These are phyloP conservation scores for Malurus elegans DNA, from an alignment of 2,113 vertebrate genomes.

Conservation along the genomic window DNA sequence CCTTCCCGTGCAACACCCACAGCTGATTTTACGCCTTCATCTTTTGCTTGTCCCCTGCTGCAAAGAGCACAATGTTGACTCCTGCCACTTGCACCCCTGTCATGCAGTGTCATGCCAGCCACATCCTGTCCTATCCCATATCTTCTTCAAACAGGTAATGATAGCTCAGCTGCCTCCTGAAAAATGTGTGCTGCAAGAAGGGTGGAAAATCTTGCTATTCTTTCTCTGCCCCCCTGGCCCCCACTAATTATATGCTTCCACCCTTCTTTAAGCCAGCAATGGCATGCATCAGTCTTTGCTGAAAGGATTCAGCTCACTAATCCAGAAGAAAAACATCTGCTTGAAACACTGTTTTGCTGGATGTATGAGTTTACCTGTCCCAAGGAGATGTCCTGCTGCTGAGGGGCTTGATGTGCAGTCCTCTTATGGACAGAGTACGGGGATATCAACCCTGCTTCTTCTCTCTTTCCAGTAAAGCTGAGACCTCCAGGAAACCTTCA, in stretches of 20 bases:
- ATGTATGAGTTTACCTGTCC: not conserved
- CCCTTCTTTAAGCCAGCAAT: not conserved
- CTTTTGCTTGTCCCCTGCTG: not conserved
- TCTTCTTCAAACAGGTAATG: not conserved
- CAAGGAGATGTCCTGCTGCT: not conserved
- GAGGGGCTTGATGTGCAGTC: not conserved
- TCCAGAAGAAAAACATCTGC: not conserved
- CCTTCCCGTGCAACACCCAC: not conserved
- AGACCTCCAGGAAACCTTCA: conserved; percentile 56
- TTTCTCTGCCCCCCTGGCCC: not conserved
- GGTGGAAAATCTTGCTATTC: not conserved
- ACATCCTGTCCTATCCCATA: not conserved
- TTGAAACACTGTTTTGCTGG: not conserved
- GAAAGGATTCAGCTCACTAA: not conserved
- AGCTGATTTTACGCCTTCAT: not conserved
- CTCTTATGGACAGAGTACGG: not conserved
- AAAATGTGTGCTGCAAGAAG: not conserved
- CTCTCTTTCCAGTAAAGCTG: conserved; percentile 64
- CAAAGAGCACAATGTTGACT: not conserved
- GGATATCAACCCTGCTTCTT: not conserved
- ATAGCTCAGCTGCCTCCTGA: not conserved
- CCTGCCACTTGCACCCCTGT: not conserved
- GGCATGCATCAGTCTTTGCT: not conserved
- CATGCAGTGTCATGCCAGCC: not conserved
- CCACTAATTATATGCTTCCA: not conserved